Percentiles rank a stretch among this genome's conserved stretches.
phyloP scores from a whole-genome alignment of 2,888 invertebrate genomes.

The Chalcis sispes region DNA sequence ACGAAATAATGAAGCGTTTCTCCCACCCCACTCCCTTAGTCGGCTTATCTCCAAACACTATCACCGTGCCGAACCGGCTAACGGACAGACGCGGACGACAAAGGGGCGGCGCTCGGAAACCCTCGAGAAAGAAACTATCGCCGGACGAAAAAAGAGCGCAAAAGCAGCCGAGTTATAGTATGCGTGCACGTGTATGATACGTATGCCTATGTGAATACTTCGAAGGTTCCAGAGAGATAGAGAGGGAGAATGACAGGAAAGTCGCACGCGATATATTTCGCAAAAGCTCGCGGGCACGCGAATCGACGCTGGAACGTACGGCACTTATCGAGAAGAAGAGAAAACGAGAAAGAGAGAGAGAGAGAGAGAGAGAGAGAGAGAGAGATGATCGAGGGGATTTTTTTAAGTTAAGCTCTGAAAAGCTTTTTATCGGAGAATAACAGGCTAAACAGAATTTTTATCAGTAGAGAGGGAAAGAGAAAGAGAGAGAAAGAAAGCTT shows the following conservation, averaged over 20 bases:
- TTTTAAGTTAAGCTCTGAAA: slow-evolving; percentile 34
- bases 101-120: slow-evolving; percentile 9
- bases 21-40: background rate
- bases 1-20: slow-evolving; percentile 47
- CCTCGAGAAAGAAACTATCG: background rate
- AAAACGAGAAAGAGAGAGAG: no score
- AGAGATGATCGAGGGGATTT: slow-evolving; percentile 3
- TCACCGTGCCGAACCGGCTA: slow-evolving; percentile 29
- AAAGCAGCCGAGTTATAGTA: no score
- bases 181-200: no score
- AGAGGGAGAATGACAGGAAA: slow-evolving; percentile 4
- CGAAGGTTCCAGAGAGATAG: background rate
- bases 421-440: slow-evolving; percentile 49
- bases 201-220: no score
- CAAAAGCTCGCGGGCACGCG: slow-evolving; percentile 46
- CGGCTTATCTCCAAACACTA: slow-evolving; percentile 43
- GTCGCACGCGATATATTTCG: slow-evolving; percentile 46
- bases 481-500: background rate
- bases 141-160: background rate
- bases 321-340: slow-evolving; percentile 29
- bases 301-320: slow-evolving; percentile 46
- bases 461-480: no score
- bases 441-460: slow-evolving; percentile 34
- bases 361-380: no score
- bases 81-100: slow-evolving; percentile 23